Conservation (phyloP, 2,797 vertebrate species). For the Peromyscus melanophrys region DNA sequence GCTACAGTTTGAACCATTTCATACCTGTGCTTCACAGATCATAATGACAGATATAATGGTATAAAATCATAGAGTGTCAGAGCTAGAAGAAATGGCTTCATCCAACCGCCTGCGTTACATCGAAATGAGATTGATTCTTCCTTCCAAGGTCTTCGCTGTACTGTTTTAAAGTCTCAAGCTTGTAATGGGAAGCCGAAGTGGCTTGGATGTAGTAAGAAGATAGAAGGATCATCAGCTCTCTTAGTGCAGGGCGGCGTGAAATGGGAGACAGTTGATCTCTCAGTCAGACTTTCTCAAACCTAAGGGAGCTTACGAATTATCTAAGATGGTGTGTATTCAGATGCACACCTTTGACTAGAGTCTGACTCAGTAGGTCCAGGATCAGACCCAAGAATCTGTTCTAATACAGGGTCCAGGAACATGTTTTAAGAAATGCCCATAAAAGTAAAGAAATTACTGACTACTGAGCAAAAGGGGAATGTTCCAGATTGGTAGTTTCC, state of each 20-base stretch:
- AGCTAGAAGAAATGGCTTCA: background rate
- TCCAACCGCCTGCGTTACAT: background rate
- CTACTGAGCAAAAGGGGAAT: background rate
- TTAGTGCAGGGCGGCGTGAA: background rate
- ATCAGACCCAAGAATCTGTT: background rate
- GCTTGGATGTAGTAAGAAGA: constrained; percentile 10
- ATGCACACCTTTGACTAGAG: background rate
- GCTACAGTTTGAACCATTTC: background rate
- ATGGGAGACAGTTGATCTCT: background rate
- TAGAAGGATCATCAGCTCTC: background rate
- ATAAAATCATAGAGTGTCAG: background rate
- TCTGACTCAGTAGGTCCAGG: background rate
- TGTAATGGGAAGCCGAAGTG: background rate
- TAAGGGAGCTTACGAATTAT: background rate
- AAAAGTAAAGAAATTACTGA: background rate
- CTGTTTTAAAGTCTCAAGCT: background rate
- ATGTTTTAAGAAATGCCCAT: background rate
- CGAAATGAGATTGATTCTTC: background rate
- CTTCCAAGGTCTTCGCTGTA: background rate
- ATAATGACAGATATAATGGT: background rate
- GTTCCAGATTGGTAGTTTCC: background rate
- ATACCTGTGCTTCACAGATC: background rate
- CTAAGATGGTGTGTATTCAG: background rate
- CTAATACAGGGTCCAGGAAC: background rate
- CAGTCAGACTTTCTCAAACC: background rate